Percentiles rank a stretch among this genome's conserved stretches.
Conservation (phyloP, 2,113 vertebrate species). For the Mus pahari region DNA sequence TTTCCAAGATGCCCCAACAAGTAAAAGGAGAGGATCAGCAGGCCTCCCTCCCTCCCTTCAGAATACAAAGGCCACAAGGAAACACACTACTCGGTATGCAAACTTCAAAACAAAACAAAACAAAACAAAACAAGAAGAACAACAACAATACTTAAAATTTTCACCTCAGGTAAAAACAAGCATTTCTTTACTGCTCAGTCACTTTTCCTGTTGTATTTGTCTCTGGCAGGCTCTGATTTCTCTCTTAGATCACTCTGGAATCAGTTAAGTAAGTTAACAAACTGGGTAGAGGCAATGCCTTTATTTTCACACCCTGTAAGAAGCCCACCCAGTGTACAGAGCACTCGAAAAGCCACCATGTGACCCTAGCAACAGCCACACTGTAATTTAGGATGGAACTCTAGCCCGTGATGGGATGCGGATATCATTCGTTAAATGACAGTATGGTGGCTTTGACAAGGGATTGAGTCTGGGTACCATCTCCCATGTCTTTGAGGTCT, state of each 20-base stretch:
- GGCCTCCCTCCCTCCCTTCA: background rate
- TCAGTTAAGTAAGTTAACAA: background rate
- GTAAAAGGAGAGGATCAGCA: background rate
- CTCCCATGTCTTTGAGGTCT: background rate
- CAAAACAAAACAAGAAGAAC: too few relatives aligned
- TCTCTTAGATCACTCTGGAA: background rate
- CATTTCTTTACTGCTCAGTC: background rate
- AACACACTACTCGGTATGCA: background rate
- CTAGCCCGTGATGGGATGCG: background rate
- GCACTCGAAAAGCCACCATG: background rate
- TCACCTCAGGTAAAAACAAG: background rate
- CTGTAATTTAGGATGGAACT: background rate
- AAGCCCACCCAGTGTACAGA: background rate
- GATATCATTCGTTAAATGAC: background rate
- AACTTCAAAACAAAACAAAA: background rate
- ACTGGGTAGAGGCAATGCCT: background rate
- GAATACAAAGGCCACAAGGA: background rate
- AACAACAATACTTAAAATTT: background rate
- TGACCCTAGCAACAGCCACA: background rate
- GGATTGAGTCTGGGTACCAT: background rate
- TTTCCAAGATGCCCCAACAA: background rate
- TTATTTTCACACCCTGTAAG: background rate
- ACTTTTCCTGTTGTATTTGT: background rate
- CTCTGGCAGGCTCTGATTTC: background rate
- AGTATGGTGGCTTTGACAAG: background rate